Conservation (phyloP, 2,113 vertebrate species). For the Dunckerocampus dactyliophorus region DNA sequence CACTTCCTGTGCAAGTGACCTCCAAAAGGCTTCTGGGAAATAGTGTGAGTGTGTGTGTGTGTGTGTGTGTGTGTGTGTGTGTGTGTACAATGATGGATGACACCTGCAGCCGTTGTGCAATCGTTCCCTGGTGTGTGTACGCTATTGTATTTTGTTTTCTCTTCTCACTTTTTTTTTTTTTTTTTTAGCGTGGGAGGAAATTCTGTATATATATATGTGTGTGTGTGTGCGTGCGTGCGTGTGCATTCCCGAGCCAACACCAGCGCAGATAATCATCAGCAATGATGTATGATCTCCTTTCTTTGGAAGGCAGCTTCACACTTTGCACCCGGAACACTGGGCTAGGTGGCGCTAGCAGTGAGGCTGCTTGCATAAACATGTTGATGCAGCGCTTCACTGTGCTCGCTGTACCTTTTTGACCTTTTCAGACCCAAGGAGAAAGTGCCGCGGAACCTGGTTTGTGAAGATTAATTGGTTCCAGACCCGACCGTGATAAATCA, state of each 20-base stretch:
- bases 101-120: conserved; percentile 73
- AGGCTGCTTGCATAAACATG: no score
- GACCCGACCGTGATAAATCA: no score
- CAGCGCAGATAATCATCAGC: conserved; percentile 67
- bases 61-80: conserved; percentile 20
- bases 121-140: conserved; percentile 43
- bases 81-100: conserved; percentile 64
- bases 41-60: neutral
- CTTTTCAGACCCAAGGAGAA: no score
- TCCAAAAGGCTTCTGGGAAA: conserved; percentile 55
- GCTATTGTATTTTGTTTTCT: conserved; percentile 66
- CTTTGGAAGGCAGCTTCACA: conserved; percentile 41
- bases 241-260: conserved; percentile 64
- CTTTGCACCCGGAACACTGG: conserved; percentile 27
- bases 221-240: neutral
- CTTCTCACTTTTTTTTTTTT: conserved; percentile 68
- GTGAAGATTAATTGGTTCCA: no score
- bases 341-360: neutral
- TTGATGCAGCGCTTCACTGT: no score
- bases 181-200: conserved; percentile 69
- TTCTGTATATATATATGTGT: neutral
- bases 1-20: conserved; percentile 50
- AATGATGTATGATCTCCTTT: conserved; percentile 59
- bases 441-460: no score
- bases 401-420: no score